Percentiles rank a stretch among this genome's conserved stretches.
Evolutionary conservation across 2,113 vertebrate genomes (phyloP).

Genomic region (Oxygymnocypris stewartii): DNA sequence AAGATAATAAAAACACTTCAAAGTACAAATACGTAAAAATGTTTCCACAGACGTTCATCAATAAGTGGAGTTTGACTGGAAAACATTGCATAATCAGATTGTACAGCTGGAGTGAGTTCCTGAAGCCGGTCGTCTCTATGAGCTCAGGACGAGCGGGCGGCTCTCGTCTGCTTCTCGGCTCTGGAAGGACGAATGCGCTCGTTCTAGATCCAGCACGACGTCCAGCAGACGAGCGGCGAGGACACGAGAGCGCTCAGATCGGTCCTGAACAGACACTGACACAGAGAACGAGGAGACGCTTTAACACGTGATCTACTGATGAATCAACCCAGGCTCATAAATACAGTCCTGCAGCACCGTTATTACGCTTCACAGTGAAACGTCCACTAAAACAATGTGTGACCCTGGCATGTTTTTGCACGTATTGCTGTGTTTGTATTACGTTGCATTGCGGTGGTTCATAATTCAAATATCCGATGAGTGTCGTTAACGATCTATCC

Average conservation of each 20-base stretch:
- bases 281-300: constrained; percentile 49
- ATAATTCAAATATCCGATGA: no score
- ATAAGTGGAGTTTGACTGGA: neutral
- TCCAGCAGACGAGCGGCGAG: constrained; percentile 71
- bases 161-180: constrained; percentile 68
- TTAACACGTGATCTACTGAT: no score
- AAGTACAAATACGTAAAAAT: constrained; percentile 32
- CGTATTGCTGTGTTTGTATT: no score
- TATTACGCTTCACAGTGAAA: no score
- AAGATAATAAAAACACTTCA: neutral
- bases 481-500: no score
- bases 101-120: neutral
- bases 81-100: constrained; percentile 35
- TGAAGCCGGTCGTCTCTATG: constrained; percentile 57
- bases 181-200: constrained; percentile 78
- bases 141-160: constrained; percentile 59
- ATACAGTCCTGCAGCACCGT: no score
- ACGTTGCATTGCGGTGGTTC: no score
- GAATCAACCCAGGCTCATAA: no score
- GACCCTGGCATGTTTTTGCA: no score
- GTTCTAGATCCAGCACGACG: constrained; percentile 79
- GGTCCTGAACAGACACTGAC: constrained; percentile 47
- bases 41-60: constrained; percentile 14
- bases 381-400: no score
- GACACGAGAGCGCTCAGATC: constrained; percentile 56